Evolutionary conservation across 2,797 vertebrate species (phyloP).

Genomic region (Argentina silus): DNA sequence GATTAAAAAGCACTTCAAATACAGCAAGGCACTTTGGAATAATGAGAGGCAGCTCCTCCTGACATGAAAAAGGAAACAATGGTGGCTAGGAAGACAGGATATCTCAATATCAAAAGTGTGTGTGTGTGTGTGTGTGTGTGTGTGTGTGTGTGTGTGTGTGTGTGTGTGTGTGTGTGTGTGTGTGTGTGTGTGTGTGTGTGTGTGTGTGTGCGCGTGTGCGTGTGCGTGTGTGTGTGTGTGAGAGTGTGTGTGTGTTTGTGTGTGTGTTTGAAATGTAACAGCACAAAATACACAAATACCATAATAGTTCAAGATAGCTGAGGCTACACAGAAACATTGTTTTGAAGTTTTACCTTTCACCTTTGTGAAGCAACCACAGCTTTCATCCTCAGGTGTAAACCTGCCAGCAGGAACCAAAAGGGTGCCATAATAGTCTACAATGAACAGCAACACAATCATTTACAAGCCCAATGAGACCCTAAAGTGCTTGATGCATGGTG

Average conservation of each 20-base stretch:
- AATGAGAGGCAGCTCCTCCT: constrained; percentile 28
- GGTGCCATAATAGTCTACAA: constrained; percentile 64
- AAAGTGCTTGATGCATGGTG: constrained; percentile 72
- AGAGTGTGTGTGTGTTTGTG: background rate
- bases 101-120: constrained; percentile 5
- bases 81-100: constrained; percentile 3
- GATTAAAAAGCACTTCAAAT: constrained; percentile 51
- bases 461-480: constrained; percentile 71
- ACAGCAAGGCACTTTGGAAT: constrained; percentile 30
- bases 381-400: background rate
- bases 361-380: background rate
- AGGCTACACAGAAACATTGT: background rate
- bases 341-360: background rate
- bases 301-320: background rate
- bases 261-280: background rate
- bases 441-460: constrained; percentile 64
- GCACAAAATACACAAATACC: background rate
- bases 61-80: constrained; percentile 11
- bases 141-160: background rate
- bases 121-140: background rate
- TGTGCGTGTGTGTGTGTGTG: background rate
- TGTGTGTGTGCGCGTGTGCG: background rate
- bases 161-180: constrained; percentile 4
- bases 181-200: background rate
- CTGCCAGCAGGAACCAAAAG: constrained; percentile 27